A percentile compares a stretch with the other conserved stretches of the same genome.
Evolutionary conservation across 2,797 vertebrate genomes (phyloP).

Genomic region (Ficedula albicollis): DNA sequence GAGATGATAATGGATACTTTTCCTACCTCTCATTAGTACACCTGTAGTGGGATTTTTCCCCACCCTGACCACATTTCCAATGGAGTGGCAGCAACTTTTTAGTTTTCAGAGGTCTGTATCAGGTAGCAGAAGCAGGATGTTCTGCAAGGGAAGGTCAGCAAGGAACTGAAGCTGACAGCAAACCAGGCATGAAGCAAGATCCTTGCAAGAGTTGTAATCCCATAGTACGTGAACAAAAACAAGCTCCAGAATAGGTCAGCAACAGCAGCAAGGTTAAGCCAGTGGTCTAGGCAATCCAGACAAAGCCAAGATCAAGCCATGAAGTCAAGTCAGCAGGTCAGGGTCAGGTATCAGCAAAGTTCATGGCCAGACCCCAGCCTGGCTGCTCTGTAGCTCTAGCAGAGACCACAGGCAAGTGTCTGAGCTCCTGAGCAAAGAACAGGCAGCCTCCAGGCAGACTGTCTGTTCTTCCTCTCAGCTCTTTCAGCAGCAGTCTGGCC

Average conservation of each 20-base stretch:
- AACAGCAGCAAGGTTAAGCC: background rate
- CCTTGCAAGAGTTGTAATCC: background rate
- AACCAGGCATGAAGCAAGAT: background rate
- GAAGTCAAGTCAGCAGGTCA: background rate
- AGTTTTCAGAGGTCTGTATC: background rate
- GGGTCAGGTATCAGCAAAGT: background rate
- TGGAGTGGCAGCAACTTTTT: background rate
- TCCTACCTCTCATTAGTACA: background rate
- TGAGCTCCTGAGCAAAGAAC: background rate
- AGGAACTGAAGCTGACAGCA: background rate
- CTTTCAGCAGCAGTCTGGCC: background rate
- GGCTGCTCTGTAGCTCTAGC: background rate
- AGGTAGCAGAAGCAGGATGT: background rate
- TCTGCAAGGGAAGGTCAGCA: background rate
- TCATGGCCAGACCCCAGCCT: background rate
- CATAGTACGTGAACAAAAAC: background rate
- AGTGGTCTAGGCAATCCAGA: background rate
- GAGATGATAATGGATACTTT: background rate
- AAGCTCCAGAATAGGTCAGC: background rate
- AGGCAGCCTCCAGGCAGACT: background rate
- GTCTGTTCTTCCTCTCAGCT: background rate
- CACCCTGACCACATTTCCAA: background rate
- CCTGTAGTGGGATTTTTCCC: background rate
- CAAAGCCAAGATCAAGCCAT: background rate
- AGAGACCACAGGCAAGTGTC: background rate